Base-by-base conservation (phyloP, 2,888 invertebrate species). In the Listrodromus nycthemerus region DNA sequence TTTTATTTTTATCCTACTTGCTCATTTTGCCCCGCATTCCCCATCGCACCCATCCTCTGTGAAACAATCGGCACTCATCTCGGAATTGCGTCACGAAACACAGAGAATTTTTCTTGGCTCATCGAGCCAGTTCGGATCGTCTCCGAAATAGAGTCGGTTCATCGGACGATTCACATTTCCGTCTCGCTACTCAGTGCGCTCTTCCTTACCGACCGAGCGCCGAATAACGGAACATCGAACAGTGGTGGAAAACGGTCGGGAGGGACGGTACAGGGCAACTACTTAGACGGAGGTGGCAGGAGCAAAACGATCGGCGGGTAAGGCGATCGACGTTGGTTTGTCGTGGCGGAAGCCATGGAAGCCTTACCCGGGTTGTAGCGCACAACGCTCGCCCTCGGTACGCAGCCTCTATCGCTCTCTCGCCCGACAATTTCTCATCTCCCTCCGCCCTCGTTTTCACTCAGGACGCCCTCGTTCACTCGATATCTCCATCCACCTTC, bases 251-350 rank as follows among this genome's bases (percentile, higher is more conserved):
- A 81, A 81, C 80, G 69, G 75, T 79, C 77, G 37, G 48, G 73
- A 76, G 73, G 61, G 19, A 10, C 65, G 77, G 77, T 75, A 84
- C 71, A 83, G 81, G 86, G 85, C 88, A 90, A 92, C 90, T 91
- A 89, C 89, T 91, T 90, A 89, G 89, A 81, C 86, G 87, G 71
- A 92, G 89, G 90, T 90, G 90, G 89, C 89, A 90, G 88, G 87
- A 90, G 92, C 92, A 92, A 93, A 92, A 91, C 93, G 92, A 92
- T 93, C 91, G 91, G 90, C 89, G 91, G 90, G 91, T 92, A 93
- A 93, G 92, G 90, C 91, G 92, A 93, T 93, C 92, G 92, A 90
- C 92, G 92, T 92, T 92, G 92, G 93, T 93, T 93, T 93, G 92
- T 92, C 92, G 91, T 89, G 89, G 91, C 89, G 91, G 92, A 92